phyloP scores from a whole-genome alignment of 2,888 invertebrate species.

The Criorhina ranunculi region DNA sequence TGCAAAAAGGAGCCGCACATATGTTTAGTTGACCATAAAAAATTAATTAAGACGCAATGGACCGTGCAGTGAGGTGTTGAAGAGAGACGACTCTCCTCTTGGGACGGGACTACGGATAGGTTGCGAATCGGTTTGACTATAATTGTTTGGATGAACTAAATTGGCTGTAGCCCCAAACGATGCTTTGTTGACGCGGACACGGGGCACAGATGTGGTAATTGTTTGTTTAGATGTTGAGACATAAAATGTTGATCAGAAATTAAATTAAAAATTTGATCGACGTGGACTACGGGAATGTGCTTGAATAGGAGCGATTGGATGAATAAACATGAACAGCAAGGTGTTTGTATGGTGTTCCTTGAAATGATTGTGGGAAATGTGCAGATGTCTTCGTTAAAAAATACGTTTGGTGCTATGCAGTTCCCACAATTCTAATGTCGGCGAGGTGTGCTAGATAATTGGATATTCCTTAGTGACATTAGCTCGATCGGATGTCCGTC shows the following conservation, averaged over 20 bases:
- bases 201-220: slow-evolving; percentile 39
- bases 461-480: too few relatives aligned
- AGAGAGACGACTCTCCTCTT: neutral
- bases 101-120: slow-evolving; percentile 4
- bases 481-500: too few relatives aligned
- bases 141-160: slow-evolving; percentile 52
- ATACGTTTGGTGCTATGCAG: too few relatives aligned
- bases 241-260: slow-evolving; percentile 38
- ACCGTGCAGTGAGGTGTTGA: slow-evolving; percentile 18
- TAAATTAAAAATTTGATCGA: slow-evolving; percentile 28
- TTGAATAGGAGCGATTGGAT: too few relatives aligned
- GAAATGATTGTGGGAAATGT: too few relatives aligned
- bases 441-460: too few relatives aligned
- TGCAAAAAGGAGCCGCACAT: slow-evolving; percentile 33
- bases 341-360: too few relatives aligned
- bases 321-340: too few relatives aligned
- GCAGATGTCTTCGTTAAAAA: too few relatives aligned
- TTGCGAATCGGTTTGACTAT: slow-evolving; percentile 11
- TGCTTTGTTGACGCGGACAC: slow-evolving; percentile 27
- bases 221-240: slow-evolving; percentile 46
- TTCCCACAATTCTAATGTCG: too few relatives aligned
- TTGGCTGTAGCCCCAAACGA: slow-evolving; percentile 35
- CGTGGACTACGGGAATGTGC: too few relatives aligned
- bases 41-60: slow-evolving; percentile 62
- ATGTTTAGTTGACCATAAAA: slow-evolving; percentile 35